Percentiles rank a stretch among this genome's conserved stretches.
These are phyloP conservation scores for Corbicula japonica DNA, from an alignment of 2,888 invertebrate species.

Conservation along the genomic window DNA sequence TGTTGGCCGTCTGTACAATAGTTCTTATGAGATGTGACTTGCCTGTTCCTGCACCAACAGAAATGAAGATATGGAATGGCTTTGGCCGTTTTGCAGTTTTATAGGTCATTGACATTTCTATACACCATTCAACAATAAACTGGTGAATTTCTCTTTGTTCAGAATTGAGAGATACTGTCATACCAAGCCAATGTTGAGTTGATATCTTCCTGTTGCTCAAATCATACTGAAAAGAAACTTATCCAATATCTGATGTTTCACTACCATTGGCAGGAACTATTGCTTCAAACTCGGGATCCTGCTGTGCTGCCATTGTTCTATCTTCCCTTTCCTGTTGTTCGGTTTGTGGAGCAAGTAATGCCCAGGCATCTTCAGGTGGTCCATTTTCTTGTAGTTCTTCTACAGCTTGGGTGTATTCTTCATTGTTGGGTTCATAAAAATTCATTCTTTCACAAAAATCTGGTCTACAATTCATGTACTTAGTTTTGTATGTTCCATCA, in stretches of 20 bases:
- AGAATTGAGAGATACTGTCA: conserved; percentile 21
- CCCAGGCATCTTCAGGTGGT: conserved; percentile 30
- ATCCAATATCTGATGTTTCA: conserved; percentile 24
- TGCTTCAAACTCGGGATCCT: not conserved
- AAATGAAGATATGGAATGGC: conserved; percentile 16
- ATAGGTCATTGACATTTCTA: conserved; percentile 16
- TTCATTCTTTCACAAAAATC: too few species aligned
- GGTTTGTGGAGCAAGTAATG: not conserved
- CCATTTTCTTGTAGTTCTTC: conserved; percentile 8
- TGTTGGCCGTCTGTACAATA: conserved; percentile 17
- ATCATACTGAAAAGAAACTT: conserved; percentile 5
- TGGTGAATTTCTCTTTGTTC: conserved; percentile 19
- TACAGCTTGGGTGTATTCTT: conserved; percentile 24
- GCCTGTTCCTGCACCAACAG: conserved; percentile 25
- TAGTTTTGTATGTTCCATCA: not conserved
- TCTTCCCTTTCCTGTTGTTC: conserved; percentile 19
- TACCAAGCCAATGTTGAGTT: conserved; percentile 5
- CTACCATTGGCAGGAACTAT: conserved; percentile 5
- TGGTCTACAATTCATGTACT: not conserved
- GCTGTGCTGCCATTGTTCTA: not conserved
- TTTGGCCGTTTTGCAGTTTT: conserved; percentile 3
- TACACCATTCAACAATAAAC: conserved; percentile 29
- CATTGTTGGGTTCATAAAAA: conserved; percentile 60
- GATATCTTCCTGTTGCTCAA: not conserved
- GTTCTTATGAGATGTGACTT: conserved; percentile 24